These are phyloP conservation scores for Ericerus pela DNA, from an alignment of 1,140 invertebrate species.

Conservation along the genomic window DNA sequence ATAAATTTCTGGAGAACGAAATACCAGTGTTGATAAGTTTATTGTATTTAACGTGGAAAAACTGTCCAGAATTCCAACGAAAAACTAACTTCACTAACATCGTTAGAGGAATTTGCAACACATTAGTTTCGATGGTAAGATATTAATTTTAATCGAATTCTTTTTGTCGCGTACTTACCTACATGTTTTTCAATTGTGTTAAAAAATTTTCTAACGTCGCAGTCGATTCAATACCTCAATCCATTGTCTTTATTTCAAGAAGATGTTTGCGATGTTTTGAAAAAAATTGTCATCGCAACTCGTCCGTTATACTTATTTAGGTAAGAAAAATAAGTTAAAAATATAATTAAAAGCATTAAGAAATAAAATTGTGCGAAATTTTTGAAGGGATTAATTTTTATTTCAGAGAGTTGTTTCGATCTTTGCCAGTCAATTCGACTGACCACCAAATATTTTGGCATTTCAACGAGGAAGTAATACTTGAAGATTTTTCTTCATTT, in stretches of 20 bases:
- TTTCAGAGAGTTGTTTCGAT: too few relatives aligned
- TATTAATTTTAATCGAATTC: constrained; percentile 14
- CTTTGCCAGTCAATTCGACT: too few relatives aligned
- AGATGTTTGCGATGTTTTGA: constrained; percentile 45
- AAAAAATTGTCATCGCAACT: constrained; percentile 36
- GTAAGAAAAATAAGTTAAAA: too few relatives aligned
- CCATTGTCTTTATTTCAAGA: constrained; percentile 51
- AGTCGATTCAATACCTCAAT: constrained; percentile 32
- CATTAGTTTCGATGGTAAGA: constrained; percentile 49
- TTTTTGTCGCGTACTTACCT: background rate
- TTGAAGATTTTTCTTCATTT: too few relatives aligned
- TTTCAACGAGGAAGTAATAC: too few relatives aligned
- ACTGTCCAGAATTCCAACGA: constrained; percentile 66
- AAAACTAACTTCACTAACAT: constrained; percentile 54
- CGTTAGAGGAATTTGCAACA: constrained; percentile 57
- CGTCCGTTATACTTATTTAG: too few relatives aligned
- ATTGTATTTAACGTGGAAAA: constrained; percentile 68
- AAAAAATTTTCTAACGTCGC: constrained; percentile 17
- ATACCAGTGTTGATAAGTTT: constrained; percentile 53
- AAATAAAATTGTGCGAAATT: too few relatives aligned
- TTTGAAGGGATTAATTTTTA: too few relatives aligned
- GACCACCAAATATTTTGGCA: too few relatives aligned
- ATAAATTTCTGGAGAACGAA: constrained; percentile 27
- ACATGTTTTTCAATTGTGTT: background rate
- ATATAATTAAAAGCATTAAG: too few relatives aligned